Percentiles rank a stretch among this genome's conserved stretches.
Evolutionary conservation across 2,888 invertebrate species (phyloP).

Genomic region (Iphiclides podalirius): DNA sequence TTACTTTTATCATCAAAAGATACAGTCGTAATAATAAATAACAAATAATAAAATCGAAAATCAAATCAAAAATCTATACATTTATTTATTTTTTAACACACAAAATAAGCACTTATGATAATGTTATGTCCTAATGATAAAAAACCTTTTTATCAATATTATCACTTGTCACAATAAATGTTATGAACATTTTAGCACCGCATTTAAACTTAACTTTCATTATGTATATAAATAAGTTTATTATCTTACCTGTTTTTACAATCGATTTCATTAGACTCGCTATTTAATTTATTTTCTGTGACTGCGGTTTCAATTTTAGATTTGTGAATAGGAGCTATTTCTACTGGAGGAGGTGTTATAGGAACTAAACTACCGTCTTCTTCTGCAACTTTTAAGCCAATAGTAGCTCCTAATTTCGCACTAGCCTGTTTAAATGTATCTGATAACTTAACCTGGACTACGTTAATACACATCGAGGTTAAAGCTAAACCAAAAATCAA

Average conservation of each 20-base stretch:
- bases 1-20: too few species aligned
- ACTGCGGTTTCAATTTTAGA: constrained; percentile 38
- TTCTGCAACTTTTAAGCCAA: constrained; percentile 86
- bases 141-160: constrained; percentile 42
- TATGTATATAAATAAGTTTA: too few species aligned
- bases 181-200: too few species aligned
- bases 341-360: constrained; percentile 62
- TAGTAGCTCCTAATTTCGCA: constrained; percentile 91
- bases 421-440: constrained; percentile 92
- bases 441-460: constrained; percentile 91
- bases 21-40: too few species aligned
- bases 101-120: constrained; percentile 41
- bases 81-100: constrained; percentile 53
- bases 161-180: constrained; percentile 34
- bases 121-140: constrained; percentile 25
- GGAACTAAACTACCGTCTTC: constrained; percentile 81
- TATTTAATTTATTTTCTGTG: constrained; percentile 41
- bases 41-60: too few species aligned
- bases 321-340: constrained; percentile 67
- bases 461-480: constrained; percentile 98
- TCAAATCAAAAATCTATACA: too few species aligned
- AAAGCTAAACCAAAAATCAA: constrained; percentile 96
- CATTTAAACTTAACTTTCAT: too few species aligned
- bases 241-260: constrained; percentile 61
- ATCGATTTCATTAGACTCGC: constrained; percentile 44